Evolutionary conservation across 2,888 invertebrate genomes (phyloP).

Genomic region (Liposcelis brunnea): DNA sequence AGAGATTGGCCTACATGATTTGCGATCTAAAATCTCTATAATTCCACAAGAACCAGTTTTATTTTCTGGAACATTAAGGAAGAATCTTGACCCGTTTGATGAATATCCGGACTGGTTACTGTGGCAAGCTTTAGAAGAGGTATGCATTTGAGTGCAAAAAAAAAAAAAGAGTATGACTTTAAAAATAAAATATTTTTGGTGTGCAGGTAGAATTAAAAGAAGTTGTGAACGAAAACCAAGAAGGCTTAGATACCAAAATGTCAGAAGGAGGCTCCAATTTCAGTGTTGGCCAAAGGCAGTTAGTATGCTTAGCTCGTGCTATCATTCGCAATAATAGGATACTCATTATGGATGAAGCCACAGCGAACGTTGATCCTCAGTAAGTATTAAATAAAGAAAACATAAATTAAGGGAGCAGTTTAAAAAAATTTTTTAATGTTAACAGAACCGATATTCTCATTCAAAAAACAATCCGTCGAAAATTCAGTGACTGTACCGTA

Average conservation of each 20-base stretch:
- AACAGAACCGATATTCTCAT: slow-evolving; percentile 73
- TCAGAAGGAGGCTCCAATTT: slow-evolving; percentile 65
- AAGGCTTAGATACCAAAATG: slow-evolving; percentile 48
- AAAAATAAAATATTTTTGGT: too few species aligned
- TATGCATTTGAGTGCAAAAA: too few species aligned
- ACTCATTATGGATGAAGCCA: slow-evolving; percentile 80
- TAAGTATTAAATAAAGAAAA: too few species aligned
- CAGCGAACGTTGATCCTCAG: slow-evolving; percentile 83
- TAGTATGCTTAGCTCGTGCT: slow-evolving; percentile 78
- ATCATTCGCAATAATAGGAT: slow-evolving; percentile 69
- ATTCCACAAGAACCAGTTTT: slow-evolving; percentile 74
- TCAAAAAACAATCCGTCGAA: slow-evolving; percentile 62
- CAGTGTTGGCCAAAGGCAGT: slow-evolving; percentile 78
- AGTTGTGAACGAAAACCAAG: slow-evolving; percentile 36
- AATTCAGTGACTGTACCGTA: slow-evolving; percentile 70
- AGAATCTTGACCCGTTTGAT: slow-evolving; percentile 80
- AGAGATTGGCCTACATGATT: slow-evolving; percentile 51
- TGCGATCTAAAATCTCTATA: slow-evolving; percentile 61
- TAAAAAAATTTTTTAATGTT: too few species aligned
- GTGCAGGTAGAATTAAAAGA: slow-evolving; percentile 63
- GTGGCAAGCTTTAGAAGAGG: slow-evolving; percentile 72
- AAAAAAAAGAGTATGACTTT: too few species aligned
- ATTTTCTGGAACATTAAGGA: slow-evolving; percentile 72
- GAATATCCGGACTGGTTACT: slow-evolving; percentile 58
- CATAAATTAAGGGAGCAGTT: too few species aligned